phyloP scores from a whole-genome alignment of 2,113 vertebrate genomes.

The Pterophyllum scalare region DNA sequence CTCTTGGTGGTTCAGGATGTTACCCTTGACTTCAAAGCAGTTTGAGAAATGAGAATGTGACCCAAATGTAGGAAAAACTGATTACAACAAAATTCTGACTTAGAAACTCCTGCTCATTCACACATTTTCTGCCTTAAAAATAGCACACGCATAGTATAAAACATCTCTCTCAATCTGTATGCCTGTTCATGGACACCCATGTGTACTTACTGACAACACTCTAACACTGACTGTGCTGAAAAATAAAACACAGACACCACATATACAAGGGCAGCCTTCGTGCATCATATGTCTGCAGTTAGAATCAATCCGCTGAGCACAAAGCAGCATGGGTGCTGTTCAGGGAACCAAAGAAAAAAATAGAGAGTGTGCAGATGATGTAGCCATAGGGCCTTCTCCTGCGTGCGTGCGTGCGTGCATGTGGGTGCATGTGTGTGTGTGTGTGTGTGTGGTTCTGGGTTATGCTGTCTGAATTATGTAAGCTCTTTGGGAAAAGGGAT shows the following conservation, averaged over 20 bases:
- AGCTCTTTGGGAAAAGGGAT: constrained; percentile 57
- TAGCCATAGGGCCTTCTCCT: constrained; percentile 56
- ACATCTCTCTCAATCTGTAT: background rate
- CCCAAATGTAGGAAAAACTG: background rate
- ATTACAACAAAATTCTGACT: background rate
- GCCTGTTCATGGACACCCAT: background rate
- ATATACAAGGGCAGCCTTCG: constrained; percentile 14
- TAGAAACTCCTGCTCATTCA: background rate
- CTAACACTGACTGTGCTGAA: background rate
- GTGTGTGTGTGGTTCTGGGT: constrained; percentile 25
- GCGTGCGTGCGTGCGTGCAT: background rate
- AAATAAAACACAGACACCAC: background rate
- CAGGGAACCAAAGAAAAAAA: constrained; percentile 45
- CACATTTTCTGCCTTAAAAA: background rate
- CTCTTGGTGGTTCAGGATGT: background rate
- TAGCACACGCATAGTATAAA: background rate
- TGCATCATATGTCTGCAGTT: constrained; percentile 41
- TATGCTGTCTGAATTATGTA: constrained; percentile 57
- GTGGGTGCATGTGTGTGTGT: background rate
- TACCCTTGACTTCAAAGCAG: background rate
- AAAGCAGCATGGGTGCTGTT: constrained; percentile 56
- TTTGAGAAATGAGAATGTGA: constrained; percentile 9
- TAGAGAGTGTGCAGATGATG: constrained; percentile 54
- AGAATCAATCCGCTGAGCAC: constrained; percentile 37
- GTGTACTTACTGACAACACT: background rate